phyloP scores from a whole-genome alignment of 2,797 vertebrate species.

The Acanthopagrus latus region DNA sequence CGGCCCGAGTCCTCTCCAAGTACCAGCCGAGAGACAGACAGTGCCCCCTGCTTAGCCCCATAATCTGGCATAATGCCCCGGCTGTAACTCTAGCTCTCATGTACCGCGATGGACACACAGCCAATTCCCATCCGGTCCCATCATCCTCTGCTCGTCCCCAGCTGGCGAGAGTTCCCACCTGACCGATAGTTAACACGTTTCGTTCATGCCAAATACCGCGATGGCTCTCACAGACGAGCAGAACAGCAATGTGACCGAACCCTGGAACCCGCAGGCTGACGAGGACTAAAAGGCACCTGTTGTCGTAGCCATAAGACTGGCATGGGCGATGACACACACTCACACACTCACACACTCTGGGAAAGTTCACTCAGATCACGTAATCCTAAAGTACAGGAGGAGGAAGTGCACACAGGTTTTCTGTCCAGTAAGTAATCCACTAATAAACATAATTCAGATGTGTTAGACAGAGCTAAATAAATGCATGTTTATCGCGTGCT shows the following conservation, averaged over 20 bases:
- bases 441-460: background rate
- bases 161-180: constrained; percentile 60
- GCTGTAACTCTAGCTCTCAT: constrained; percentile 73
- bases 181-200: constrained; percentile 64
- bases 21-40: constrained; percentile 75
- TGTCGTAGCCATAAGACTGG: constrained; percentile 34
- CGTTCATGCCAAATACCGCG: constrained; percentile 48
- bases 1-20: constrained; percentile 67
- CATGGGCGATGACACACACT: constrained; percentile 11
- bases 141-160: constrained; percentile 62
- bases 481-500: background rate
- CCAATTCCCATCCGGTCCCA: constrained; percentile 63
- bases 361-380: constrained; percentile 7
- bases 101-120: constrained; percentile 66
- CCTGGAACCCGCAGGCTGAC: constrained; percentile 8
- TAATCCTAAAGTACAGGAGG: constrained; percentile 8
- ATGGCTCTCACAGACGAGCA: constrained; percentile 27
- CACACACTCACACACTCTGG: background rate
- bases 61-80: constrained; percentile 73
- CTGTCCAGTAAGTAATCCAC: background rate
- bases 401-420: background rate
- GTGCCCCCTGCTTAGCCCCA: constrained; percentile 73
- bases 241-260: constrained; percentile 29
- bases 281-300: constrained; percentile 64
- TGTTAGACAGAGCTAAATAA: background rate